Base-by-base conservation (phyloP, 1,140 invertebrate genomes). In the Drosophila funebris region DNA sequence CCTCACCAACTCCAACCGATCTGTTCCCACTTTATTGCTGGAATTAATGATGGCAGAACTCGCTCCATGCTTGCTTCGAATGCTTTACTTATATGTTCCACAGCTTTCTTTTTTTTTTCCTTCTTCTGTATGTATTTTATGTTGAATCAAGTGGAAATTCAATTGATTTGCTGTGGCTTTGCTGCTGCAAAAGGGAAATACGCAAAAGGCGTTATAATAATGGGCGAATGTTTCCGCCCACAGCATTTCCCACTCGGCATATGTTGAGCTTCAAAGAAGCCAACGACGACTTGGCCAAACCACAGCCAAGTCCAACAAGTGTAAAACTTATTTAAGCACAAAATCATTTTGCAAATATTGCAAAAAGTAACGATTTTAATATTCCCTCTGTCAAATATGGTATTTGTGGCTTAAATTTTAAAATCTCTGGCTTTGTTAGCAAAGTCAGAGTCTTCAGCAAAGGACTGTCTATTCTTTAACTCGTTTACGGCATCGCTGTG, bases 91-190 rank as follows among this genome's bases (percentile, higher is more conserved):
- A 22, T 58, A 36, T 53, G 20, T 43, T 54, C 16, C 27, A 9
- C 11, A 16, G 14, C 4, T 29, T 54, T 61, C 11, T 36, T 61
- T 56, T 37, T 16, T 29, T 29, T 31, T 41, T 20, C 14, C 33
- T 52, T 33, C 16, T 41, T 22, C 39, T 58, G 27, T 31, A 0
- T 62, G 74, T 82, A 63, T 78, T 88, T 79, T 87, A 72, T 79
- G 83, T 83, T 71, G 84, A 87, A 76, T 87, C 83, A 89, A 83
- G 76, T 87, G 84, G 84, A 87, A 87, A 89, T 83, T 83, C 78
- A 83, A 87, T 88, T 87, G 83, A 88, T 87, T 87, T 83, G 83
- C 68, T 88, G 77, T 87, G 72, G 80, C 80, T 83, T 76, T 72
- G 57, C 61, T 73, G 64, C 22, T 54, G 63, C 27, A 56, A 60